Conservation (phyloP, 2,888 invertebrate species). For the Tenthredo mesomela region DNA sequence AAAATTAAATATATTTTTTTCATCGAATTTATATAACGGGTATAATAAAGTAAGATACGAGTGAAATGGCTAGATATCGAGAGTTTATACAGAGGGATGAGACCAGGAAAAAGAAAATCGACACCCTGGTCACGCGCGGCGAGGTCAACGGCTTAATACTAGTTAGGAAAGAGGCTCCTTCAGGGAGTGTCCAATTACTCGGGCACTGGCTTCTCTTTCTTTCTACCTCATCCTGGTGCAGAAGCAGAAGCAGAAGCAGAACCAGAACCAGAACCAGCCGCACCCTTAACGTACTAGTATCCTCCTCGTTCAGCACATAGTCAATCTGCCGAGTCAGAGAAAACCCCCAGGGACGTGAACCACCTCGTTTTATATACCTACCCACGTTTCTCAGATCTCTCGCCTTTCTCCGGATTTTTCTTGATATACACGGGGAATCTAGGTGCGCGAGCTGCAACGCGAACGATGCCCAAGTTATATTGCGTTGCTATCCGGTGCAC, state of each 20-base stretch:
- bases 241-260: not conserved
- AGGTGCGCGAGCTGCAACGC: constrained; percentile 31
- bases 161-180: constrained; percentile 35
- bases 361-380: constrained; percentile 21
- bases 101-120: not conserved
- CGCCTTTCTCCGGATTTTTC: constrained; percentile 63
- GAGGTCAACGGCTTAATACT: constrained; percentile 43
- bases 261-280: not conserved
- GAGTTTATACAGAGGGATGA: not conserved
- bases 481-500: constrained; percentile 33
- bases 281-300: constrained; percentile 15
- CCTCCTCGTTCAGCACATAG: not conserved
- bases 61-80: not conserved
- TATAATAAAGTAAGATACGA: not conserved
- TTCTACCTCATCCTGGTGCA: not conserved
- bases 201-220: constrained; percentile 30
- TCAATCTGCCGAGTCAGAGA: constrained; percentile 26
- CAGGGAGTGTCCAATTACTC: constrained; percentile 50
- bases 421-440: constrained; percentile 26
- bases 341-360: constrained; percentile 11
- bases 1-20: constrained; percentile 15
- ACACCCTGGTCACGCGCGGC: constrained; percentile 38
- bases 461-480: constrained; percentile 15
- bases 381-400: constrained; percentile 62
- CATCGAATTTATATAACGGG: not conserved